phyloP scores from a whole-genome alignment of 2,888 invertebrate species.

The Macaria liturata region DNA sequence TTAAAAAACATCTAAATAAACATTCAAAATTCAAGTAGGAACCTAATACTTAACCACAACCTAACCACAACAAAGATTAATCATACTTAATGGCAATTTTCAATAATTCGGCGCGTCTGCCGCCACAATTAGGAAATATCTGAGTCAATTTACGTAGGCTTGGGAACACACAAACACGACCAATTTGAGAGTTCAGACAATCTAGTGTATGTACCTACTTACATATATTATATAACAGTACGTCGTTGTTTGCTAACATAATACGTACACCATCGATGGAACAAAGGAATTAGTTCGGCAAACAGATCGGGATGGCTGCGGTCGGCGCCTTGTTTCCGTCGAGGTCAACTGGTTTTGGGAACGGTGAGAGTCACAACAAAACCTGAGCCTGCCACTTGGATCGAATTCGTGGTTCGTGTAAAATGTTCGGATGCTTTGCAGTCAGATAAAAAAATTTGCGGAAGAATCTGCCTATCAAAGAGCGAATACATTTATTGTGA shows the following conservation, averaged over 20 bases:
- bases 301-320: constrained; percentile 30
- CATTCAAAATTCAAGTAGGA: too few relatives aligned
- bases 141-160: constrained; percentile 1
- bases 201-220: background rate
- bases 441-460: too few relatives aligned
- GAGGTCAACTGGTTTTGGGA: constrained; percentile 26
- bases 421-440: too few relatives aligned
- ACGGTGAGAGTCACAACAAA: background rate
- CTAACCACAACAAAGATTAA: too few relatives aligned
- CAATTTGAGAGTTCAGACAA: constrained; percentile 13
- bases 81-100: too few relatives aligned
- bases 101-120: too few relatives aligned
- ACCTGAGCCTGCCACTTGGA: background rate
- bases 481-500: too few relatives aligned
- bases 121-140: background rate
- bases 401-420: too few relatives aligned
- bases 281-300: constrained; percentile 33
- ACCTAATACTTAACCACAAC: too few relatives aligned
- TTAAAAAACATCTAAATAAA: too few relatives aligned
- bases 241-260: constrained; percentile 24
- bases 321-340: constrained; percentile 25
- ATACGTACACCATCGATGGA: constrained; percentile 20
- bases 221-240: background rate
- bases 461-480: too few relatives aligned
- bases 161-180: constrained; percentile 4